These are phyloP conservation scores for Drosophila sproati DNA, from an alignment of 1,140 invertebrate genomes.

Conservation along the genomic window DNA sequence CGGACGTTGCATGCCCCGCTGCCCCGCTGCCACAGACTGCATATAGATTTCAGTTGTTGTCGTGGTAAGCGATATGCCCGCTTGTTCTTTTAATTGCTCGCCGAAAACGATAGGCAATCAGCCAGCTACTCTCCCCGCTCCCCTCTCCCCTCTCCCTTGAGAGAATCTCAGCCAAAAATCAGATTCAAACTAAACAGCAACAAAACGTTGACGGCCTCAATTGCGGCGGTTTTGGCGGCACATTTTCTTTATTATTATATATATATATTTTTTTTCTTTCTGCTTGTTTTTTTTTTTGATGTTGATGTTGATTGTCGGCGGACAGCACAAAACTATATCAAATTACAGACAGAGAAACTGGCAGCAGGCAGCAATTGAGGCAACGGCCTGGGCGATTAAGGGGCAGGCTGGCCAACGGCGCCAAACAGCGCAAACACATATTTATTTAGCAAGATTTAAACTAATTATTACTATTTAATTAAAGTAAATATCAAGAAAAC, in stretches of 20 bases:
- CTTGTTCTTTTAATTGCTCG: slow-evolving; percentile 81
- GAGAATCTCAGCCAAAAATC: neutral
- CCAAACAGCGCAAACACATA: too few species aligned
- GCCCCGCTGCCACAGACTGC: slow-evolving; percentile 35
- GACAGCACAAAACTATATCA: slow-evolving; percentile 74
- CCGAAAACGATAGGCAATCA: slow-evolving; percentile 78
- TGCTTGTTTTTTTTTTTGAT: neutral
- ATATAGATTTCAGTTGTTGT: slow-evolving; percentile 73
- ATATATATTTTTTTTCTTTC: neutral
- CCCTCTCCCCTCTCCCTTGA: too few species aligned
- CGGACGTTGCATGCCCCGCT: neutral
- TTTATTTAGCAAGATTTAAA: too few species aligned
- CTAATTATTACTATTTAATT: neutral
- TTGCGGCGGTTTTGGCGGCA: slow-evolving; percentile 67
- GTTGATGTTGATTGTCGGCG: slow-evolving; percentile 63
- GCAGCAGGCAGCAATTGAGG: neutral
- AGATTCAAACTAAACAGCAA: slow-evolving; percentile 17
- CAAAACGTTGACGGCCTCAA: slow-evolving; percentile 40
- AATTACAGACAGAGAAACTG: slow-evolving; percentile 49
- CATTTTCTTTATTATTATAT: slow-evolving; percentile 33
- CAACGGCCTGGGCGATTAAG: slow-evolving; percentile 13
- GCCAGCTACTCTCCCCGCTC: slow-evolving; percentile 1
- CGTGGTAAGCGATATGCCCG: slow-evolving; percentile 71
- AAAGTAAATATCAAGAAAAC: neutral
- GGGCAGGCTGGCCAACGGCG: slow-evolving; percentile 7